These are phyloP conservation scores for Paralinhomoeus sp. DNA, from an alignment of 2,888 invertebrate species.

Conservation along the genomic window DNA sequence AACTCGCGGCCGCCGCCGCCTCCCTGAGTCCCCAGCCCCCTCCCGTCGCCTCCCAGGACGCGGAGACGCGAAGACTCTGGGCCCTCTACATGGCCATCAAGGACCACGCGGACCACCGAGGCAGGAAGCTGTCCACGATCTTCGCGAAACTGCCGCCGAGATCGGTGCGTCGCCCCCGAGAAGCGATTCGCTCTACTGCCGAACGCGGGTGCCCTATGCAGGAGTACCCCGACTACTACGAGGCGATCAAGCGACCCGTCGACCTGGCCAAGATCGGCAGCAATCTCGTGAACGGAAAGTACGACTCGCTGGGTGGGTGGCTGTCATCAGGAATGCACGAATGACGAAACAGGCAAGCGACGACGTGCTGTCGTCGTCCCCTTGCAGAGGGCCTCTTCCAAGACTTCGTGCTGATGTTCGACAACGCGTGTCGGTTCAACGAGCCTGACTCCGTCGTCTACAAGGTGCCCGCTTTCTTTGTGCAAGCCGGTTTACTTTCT, in stretches of 20 bases:
- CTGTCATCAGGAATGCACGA: too few relatives aligned
- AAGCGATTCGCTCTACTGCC: too few relatives aligned
- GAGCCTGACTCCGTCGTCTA: constrained; percentile 88
- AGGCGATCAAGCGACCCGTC: constrained; percentile 81
- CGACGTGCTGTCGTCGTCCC: too few relatives aligned
- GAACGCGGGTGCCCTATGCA: too few relatives aligned
- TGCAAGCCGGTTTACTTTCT: neutral
- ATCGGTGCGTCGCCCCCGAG: constrained; percentile 39
- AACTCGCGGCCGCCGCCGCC: too few relatives aligned
- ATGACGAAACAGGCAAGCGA: too few relatives aligned
- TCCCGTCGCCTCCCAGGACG: too few relatives aligned
- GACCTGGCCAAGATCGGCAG: constrained; percentile 81
- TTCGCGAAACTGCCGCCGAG: constrained; percentile 85
- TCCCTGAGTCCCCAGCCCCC: too few relatives aligned
- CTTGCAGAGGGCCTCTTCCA: constrained; percentile 8
- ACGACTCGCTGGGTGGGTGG: constrained; percentile 3
- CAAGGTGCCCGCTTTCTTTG: constrained; percentile 9
- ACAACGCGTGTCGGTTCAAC: constrained; percentile 87
- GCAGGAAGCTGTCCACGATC: constrained; percentile 68
- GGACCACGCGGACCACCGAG: constrained; percentile 62
- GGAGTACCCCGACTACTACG: constrained; percentile 90
- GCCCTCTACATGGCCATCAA: constrained; percentile 66
- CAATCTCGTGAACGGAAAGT: constrained; percentile 37
- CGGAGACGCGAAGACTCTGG: constrained; percentile 40
- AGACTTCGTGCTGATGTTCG: constrained; percentile 54